Base-by-base conservation (phyloP, 1,140 invertebrate genomes). In the Sinella curviseta region DNA sequence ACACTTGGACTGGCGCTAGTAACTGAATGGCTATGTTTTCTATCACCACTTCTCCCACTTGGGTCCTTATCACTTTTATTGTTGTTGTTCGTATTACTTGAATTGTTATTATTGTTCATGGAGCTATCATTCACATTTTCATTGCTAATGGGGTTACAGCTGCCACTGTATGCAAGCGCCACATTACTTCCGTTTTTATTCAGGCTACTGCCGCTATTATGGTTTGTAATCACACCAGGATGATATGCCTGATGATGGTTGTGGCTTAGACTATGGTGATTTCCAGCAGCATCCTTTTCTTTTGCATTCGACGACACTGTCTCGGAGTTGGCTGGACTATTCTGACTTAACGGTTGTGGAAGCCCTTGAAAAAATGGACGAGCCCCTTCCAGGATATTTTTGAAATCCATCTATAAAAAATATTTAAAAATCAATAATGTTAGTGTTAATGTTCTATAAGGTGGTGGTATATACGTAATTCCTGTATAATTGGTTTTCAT, bases 361-460 rank as follows among this genome's bases (percentile, higher is more conserved):
- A 83, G 57, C 26, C 82, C 82, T 81, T 82, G 80, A 70, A 83
- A 83, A 79, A 82, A 83, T 39, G 80, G 82, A 54, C 82, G 80
- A 28, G 82, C 79, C 28, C 82, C 82, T 76, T 83, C 82, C 35
- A 83, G 57, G 39, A 83, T 82, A 76, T 83, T 82, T 76, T 82
- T 83, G 79, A 80, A 83, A 82, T 83, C 82, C 82, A 83, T 83
- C 81, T 83, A 30, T 74, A 75, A 78, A 65, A 60, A 36, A 54
- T 48, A 20, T 48, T 48, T 48, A n/a, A n/a, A n/a, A n/a, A n/a
- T n/a, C n/a, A n/a, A n/a, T n/a, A n/a, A n/a, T n/a, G n/a, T n/a
- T n/a, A n/a, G n/a, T n/a, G n/a, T n/a, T n/a, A n/a, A n/a, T n/a
- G n/a, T n/a, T n/a, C n/a, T n/a, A n/a, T n/a, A n/a, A n/a, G n/a